Conservation (phyloP, 2,888 invertebrate species). For the Erpobdella octoculata region DNA sequence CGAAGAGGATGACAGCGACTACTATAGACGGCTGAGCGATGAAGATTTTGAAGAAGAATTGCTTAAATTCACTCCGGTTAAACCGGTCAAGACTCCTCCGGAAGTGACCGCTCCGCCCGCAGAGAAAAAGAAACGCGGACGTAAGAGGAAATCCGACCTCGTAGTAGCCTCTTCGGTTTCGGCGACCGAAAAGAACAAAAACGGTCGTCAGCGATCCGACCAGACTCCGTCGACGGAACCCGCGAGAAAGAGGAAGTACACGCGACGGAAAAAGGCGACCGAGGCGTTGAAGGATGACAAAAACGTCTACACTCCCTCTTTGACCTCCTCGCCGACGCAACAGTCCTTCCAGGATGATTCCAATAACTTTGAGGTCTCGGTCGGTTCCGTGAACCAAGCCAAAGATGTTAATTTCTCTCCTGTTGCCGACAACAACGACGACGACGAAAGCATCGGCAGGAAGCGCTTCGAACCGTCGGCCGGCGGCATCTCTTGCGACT, state of each 20-base stretch:
- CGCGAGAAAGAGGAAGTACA: constrained; percentile 15
- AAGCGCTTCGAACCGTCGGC: too few relatives aligned
- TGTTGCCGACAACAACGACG: background rate
- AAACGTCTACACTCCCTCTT: background rate
- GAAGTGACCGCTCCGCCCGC: background rate
- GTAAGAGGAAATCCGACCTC: constrained; percentile 14
- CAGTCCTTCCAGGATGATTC: too few relatives aligned
- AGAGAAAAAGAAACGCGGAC: constrained; percentile 15
- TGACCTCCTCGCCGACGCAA: too few relatives aligned
- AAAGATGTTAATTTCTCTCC: background rate
- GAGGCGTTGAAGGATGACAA: too few relatives aligned
- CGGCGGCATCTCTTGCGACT: background rate
- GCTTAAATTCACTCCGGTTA: background rate
- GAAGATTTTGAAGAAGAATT: constrained; percentile 18
- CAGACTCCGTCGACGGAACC: background rate
- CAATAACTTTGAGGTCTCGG: too few relatives aligned
- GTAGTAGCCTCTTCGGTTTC: background rate
- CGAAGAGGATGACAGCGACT: constrained; percentile 25
- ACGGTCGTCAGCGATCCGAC: background rate
- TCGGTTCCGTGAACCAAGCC: background rate
- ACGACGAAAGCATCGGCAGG: background rate
- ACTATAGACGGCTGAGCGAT: constrained; percentile 22
- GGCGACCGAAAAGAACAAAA: background rate
- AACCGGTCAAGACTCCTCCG: background rate
- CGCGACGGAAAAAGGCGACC: too few relatives aligned